Conservation (phyloP, 2,888 invertebrate species). For the Patella caerulea region DNA sequence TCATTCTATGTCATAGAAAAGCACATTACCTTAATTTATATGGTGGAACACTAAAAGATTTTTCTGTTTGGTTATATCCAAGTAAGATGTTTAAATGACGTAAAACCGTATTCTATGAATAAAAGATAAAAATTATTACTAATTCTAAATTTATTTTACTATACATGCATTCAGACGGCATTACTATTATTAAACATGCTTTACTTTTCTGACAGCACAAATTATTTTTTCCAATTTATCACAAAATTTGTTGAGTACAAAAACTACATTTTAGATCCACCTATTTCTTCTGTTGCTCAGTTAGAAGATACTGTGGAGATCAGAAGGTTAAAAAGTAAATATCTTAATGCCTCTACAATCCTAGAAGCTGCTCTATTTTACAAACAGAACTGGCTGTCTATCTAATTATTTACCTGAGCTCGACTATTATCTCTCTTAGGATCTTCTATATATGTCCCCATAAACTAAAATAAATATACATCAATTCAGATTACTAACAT, state of each 20-base stretch:
- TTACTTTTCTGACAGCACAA: background rate
- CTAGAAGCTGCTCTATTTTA: too few relatives aligned
- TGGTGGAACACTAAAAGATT: slow-evolving; percentile 91
- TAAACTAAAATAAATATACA: slow-evolving; percentile 76
- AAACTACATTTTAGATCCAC: too few relatives aligned
- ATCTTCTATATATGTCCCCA: slow-evolving; percentile 82
- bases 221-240: too few relatives aligned
- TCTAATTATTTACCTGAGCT: slow-evolving; percentile 72
- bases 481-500: background rate
- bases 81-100: slow-evolving; percentile 92
- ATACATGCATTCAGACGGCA: background rate
- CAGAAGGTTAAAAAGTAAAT: too few relatives aligned
- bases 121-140: slow-evolving; percentile 14
- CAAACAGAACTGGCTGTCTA: background rate
- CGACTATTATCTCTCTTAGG: slow-evolving; percentile 85
- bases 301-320: too few relatives aligned
- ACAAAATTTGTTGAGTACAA: too few relatives aligned
- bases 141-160: slow-evolving; percentile 9
- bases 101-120: slow-evolving; percentile 79
- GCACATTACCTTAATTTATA: slow-evolving; percentile 81
- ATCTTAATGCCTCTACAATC: too few relatives aligned
- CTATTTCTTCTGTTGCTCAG: too few relatives aligned
- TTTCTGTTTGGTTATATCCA: slow-evolving; percentile 93
- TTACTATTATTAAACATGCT: background rate
- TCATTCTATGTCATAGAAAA: background rate